Evolutionary conservation across 2,113 vertebrate genomes (phyloP), one percentile per base, ranked within the genome.

Genomic region (Gavia stellata): DNA sequence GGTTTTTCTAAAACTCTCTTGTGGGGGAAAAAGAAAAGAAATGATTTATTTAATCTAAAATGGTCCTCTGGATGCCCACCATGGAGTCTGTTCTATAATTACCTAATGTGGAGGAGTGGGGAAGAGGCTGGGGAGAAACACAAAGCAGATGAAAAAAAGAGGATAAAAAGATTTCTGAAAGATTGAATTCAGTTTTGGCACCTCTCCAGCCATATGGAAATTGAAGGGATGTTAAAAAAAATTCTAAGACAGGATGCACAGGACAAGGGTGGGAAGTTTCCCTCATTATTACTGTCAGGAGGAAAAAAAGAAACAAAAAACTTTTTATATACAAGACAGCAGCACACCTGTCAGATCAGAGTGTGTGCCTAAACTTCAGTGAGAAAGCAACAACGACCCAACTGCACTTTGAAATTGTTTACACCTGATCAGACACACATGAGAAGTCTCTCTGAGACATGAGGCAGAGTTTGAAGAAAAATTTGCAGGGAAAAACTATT

Each of bases 191-290:
- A 23, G 52, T 78, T 72, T 52, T 97, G 96, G 96, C 88, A 75
- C 83, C 53, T 88, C 93, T 96, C 88, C 87, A 97, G 97, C 81
- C 94, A 96, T 86, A 95, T 86, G 94, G 94, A 92, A 93, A 87
- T 49, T 53, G 81, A 97, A 92, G 79, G 23, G 92, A 95, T 81
- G 91, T 75, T 97, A 72, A 97, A 92, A 92, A 73, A 95, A 81
- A 71, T 17, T 70, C 83, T 91, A 36, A 74, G 81, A 80, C 63
- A 70, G 58, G 34, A 88, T 91, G 63, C 63, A 72, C 62, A 67
- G 62, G 92, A 92, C 71, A 80, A 58, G 52, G 52, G 56, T 90
- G 56, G 77, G 81, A 86, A 97, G 72, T 90, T 95, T 93, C 47
- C 24, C 68, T 90, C 65, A 47, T 91, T 93, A 73, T 87, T 93